Evolutionary conservation across 2,888 invertebrate species (phyloP).

Genomic region (Caenorhabditis japonica): DNA sequence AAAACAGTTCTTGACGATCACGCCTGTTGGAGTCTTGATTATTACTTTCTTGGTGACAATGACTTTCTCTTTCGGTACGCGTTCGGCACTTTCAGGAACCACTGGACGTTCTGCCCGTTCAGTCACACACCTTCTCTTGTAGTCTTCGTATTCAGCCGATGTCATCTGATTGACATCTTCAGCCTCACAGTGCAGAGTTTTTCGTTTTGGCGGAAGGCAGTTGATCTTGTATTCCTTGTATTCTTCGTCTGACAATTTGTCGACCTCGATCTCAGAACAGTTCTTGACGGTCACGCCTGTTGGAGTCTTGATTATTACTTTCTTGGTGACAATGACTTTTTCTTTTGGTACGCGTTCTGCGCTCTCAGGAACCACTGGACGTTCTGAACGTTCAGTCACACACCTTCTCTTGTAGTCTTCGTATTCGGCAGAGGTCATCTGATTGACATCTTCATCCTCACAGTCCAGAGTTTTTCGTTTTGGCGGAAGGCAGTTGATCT

Average conservation of each 20-base stretch:
- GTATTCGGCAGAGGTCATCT: slow-evolving; percentile 1
- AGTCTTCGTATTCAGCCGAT: background rate
- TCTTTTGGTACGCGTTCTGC: too few relatives aligned
- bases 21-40: background rate
- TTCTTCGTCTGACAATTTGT: slow-evolving; percentile 3
- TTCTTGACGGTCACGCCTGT: background rate
- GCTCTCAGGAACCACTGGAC: too few relatives aligned
- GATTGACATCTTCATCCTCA: slow-evolving; percentile 13
- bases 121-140: slow-evolving; percentile 5
- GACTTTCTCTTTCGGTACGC: background rate
- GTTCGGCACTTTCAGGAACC: background rate
- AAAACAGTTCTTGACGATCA: slow-evolving; percentile 8
- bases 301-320: background rate
- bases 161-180: background rate
- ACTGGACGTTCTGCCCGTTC: background rate
- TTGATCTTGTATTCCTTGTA: slow-evolving; percentile 11
- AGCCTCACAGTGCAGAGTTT: slow-evolving; percentile 8
- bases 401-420: slow-evolving; percentile 2
- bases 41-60: background rate
- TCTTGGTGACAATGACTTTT: background rate
- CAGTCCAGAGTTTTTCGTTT: slow-evolving; percentile 8
- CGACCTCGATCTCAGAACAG: background rate
- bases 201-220: slow-evolving; percentile 7
- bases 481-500: slow-evolving; percentile 10
- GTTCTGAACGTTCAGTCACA: background rate